Evolutionary conservation across 2,888 invertebrate species (phyloP), one percentile per base, ranked within the genome.

Genomic region (Agrochola circellaris): DNA sequence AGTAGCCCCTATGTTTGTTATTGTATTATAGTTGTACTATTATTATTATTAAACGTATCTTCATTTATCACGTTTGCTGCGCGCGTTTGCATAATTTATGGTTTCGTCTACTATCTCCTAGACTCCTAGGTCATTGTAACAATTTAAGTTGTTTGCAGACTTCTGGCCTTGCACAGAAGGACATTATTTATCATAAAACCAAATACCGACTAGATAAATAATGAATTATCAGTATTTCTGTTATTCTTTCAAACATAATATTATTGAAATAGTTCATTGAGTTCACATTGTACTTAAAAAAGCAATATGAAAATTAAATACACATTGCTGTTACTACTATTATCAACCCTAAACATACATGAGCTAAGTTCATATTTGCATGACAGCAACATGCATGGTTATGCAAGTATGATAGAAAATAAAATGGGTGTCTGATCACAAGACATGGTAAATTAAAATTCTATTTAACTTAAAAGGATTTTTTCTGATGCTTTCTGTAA

Each of bases 81-180:
- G 51, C 56, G 73, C 61, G 15, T 76, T 42, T 78, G 51, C 42
- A 23, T 65, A 34, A 64, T 73, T 15, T 67, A 68, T 34, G 17
- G 23, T 45, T 64, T 45, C 20, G 82, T 65, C 20, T 34, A n/a
- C 26, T 51, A 26, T 54, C 23, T 60, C 23, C 0, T 75, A 48
- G 4, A 20, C 7, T 51, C 20, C 51, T 51, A 51, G 51, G 73
- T 66, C 15, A 64, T 30, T 71, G 30, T 30, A 15, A 65, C 54
- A 68, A 30, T 67, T 34, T 67, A 64, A 9, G 23, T 51, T 51
- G 56, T 30, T 65, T 74, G 26, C 42, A 51, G 8, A 13, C 38
- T 69, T 61, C 26, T 73, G 65, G 77, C 85, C 77, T 85, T 85
- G 77, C 7, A 23, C 8, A 58, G 6, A 80, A 72, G 54, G 81